Evolutionary conservation across 2,888 invertebrate genomes (phyloP), one percentile per base, ranked within the genome.

Genomic region (Phalera bucephala): DNA sequence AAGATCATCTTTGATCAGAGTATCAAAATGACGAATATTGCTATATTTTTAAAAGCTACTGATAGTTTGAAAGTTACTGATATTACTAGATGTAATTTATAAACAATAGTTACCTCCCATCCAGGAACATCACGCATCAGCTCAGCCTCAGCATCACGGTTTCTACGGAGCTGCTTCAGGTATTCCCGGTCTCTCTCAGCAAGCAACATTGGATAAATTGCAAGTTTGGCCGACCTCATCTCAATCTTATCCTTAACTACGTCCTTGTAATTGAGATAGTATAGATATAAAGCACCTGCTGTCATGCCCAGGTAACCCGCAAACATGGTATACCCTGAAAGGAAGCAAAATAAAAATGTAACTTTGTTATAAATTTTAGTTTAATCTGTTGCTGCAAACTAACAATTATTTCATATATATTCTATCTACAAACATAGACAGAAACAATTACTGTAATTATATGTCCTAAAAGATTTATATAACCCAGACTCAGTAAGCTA

Each of bases 101-200:
- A n/a, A n/a, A n/a, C n/a, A n/a, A n/a, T n/a, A 21, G 17, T 56
- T 63, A 92, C 92, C 90, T 95, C 93, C 98, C 98, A 98, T 52
- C 95, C 95, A 39, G 95, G 94, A 8, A 97, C 96, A 77, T 97
- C 93, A 51, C 93, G 93, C 98, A 99, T 99, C 19, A 98, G 87
- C 36, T 95, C 93, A 1, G 91, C 91, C 80, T 98, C 98, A 49
- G 95, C 95, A 9, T 97, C 96, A 9, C 97, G 92, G 77, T 96
- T 96, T 39, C 91, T 91, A 33, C 95, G 91, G 21, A 96, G 63
- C 62, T 97, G 95, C 64, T 95, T 96, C 71, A 98, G 72, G 63
- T 92, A 97, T 88, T 93, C 93, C 60, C 98, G 90, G 74, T 98
- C 97, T 42, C 94, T 91, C 75, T 98, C 98, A 0, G 98, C 98